Evolutionary conservation across 2,888 invertebrate genomes (phyloP), one percentile per base, ranked within the genome.

Genomic region (Cataglyphis rosenhaueri): DNA sequence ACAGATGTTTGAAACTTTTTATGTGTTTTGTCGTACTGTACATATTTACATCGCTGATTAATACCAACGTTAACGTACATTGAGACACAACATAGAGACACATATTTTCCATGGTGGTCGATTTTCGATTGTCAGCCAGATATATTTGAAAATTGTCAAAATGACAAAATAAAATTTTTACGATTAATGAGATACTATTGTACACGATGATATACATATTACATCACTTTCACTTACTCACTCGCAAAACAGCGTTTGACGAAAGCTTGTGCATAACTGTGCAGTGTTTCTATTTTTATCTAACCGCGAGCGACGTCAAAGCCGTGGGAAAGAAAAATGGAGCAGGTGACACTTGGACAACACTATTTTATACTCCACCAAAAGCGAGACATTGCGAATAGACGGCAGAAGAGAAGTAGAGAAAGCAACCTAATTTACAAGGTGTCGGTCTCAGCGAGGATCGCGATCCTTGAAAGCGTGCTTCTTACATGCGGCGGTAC

Each of bases 381-480:
- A 52, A 52, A 79, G 70, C 70, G 59, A 61, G 35, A 44, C 25
- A 44, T 48, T 29, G 59, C 70, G 70, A 79, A 48, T 70, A 61
- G 35, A 78, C 18, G 44, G 64, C 70, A 70, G 70, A 25, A 79
- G 78, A 78, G 52, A 52, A n/a, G 41, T 70, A 78, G 57, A 68
- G 41, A 70, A 83, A 88, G 89, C 87, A 89, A 86, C 84, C 86
- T 88, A 87, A 90, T 78, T 78, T 76, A 86, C 41, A 86, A 86
- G 81, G 84, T 66, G 86, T 91, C 85, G 87, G 82, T 85, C 52
- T 52, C 59, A 12, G 61, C 70, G 41, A 59, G 70, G 59, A 78
- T 44, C 32, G 12, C 21, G 59, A 68, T 68, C 21, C 44, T 70
- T 44, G 35, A 59, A 21, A 10, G 32, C 32, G 44, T 9, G 25